Base-by-base conservation (phyloP, 2,888 invertebrate genomes). In the Conus canariensis region DNA sequence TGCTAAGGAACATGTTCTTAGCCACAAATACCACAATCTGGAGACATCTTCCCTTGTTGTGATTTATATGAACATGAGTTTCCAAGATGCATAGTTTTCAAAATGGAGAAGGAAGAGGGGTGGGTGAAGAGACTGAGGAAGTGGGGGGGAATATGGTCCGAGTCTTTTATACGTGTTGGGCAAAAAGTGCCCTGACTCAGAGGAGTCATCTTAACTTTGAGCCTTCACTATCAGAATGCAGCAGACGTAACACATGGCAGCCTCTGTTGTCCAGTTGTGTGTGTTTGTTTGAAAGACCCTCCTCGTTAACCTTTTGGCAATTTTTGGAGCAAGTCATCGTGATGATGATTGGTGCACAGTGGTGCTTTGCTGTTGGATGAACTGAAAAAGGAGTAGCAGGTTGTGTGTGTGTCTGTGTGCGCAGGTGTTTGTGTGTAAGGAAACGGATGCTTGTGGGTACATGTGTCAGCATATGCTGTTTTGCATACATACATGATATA, bases 201-300 rank as follows among this genome's bases (percentile, higher is more conserved):
- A 74, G n/a, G n/a, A 74, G 74, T 74, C 74, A 74, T n/a, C 74
- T 80, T 30, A 14, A 80, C 19, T 16, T 45, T 25, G 30, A 80
- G 80, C 80, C 80, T 80, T 80, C 45, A 80, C 45, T 45, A 74
- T 74, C 74, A 74, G 9, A n/a, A 19, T 22, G 80, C 80, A 80
- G 80, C 80, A 80, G 30, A 80, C 45, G 80, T 80, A 25, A 74
- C 80, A 9, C 22, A 80, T 80, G 80, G 80, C 80, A 80, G 80
- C 80, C 80, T 80, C 80, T 80, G 80, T 80, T 45, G 80, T 85
- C 25, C 56, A 58, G 16, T 60, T 60, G 85, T 85, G 85, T 85
- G 14, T 60, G 64, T 86, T n/a, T 86, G 85, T 45, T 45, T 45
- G 12, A 80, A 30, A 30, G 30, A 80, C 22, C 14, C 80, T 45